phyloP scores from a whole-genome alignment of 2,888 invertebrate species.

The Lasioglossum zephyrum region DNA sequence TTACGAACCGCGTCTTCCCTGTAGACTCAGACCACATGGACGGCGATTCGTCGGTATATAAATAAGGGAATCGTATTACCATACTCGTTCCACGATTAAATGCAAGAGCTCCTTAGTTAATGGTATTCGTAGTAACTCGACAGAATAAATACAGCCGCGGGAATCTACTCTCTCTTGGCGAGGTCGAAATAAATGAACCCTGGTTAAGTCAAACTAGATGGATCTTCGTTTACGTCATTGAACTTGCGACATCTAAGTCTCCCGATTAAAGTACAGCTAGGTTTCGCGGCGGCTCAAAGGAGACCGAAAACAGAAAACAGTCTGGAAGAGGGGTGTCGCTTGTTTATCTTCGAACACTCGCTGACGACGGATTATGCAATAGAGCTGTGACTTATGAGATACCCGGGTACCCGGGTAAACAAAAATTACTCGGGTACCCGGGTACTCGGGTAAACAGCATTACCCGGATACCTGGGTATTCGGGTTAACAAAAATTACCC shows the following conservation, averaged over 20 bases:
- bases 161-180: constrained; percentile 80
- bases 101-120: constrained; percentile 67
- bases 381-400: too few relatives aligned
- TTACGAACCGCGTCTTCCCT: neutral
- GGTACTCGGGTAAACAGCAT: too few relatives aligned
- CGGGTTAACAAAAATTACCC: too few relatives aligned
- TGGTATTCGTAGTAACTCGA: constrained; percentile 65
- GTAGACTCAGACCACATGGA: constrained; percentile 26
- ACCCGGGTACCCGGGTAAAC: too few relatives aligned
- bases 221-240: constrained; percentile 66
- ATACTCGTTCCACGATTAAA: constrained; percentile 77
- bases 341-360: neutral
- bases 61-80: constrained; percentile 79
- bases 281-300: constrained; percentile 14
- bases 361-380: too few relatives aligned
- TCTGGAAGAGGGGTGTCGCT: neutral
- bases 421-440: too few relatives aligned
- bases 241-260: constrained; percentile 34
- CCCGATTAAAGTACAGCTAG: constrained; percentile 52
- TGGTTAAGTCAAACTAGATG: constrained; percentile 76
- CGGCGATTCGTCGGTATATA: constrained; percentile 66
- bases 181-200: constrained; percentile 81
- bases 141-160: constrained; percentile 80
- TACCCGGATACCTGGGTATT: too few relatives aligned
- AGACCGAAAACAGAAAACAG: neutral